phyloP scores from a whole-genome alignment of 2,113 vertebrate genomes.

The Protobothrops flavoviridis region DNA sequence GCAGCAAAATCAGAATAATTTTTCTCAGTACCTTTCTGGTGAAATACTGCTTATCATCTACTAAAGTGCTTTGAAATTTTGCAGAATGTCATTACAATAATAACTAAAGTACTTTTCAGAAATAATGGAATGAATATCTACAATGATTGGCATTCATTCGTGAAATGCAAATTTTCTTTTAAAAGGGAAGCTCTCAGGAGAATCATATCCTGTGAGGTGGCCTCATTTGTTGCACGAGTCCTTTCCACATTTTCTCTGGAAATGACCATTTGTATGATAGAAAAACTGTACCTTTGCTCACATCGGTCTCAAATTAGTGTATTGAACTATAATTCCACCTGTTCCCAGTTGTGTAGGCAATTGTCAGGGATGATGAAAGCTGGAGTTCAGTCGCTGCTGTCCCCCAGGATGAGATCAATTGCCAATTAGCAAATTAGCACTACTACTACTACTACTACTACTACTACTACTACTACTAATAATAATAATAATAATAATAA shows the following conservation, averaged over 20 bases:
- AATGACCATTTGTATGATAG: not conserved
- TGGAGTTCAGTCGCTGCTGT: not conserved
- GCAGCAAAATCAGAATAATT: not conserved
- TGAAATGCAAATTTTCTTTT: slow-evolving; percentile 5
- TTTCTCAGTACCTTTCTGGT: not conserved
- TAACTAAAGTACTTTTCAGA: slow-evolving; percentile 11
- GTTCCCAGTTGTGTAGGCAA: not conserved
- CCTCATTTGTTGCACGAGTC: not conserved
- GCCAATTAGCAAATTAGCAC: not conserved
- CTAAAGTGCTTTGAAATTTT: slow-evolving; percentile 9
- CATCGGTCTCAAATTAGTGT: not conserved
- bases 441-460: too few relatives aligned
- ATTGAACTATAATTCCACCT: not conserved
- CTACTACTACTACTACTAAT: too few relatives aligned
- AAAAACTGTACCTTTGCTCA: not conserved
- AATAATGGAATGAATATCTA: slow-evolving; percentile 8
- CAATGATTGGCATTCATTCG: slow-evolving; percentile 4
- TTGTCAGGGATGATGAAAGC: not conserved
- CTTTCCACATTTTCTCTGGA: not conserved
- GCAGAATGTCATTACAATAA: slow-evolving; percentile 19
- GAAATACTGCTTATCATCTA: not conserved
- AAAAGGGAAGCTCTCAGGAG: not conserved
- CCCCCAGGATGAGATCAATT: not conserved
- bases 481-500: too few relatives aligned
- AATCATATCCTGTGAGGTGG: not conserved